Percentiles rank a stretch among this genome's conserved stretches.
Conservation (phyloP, 2,113 vertebrate species). For the Gymnorhina tibicen region DNA sequence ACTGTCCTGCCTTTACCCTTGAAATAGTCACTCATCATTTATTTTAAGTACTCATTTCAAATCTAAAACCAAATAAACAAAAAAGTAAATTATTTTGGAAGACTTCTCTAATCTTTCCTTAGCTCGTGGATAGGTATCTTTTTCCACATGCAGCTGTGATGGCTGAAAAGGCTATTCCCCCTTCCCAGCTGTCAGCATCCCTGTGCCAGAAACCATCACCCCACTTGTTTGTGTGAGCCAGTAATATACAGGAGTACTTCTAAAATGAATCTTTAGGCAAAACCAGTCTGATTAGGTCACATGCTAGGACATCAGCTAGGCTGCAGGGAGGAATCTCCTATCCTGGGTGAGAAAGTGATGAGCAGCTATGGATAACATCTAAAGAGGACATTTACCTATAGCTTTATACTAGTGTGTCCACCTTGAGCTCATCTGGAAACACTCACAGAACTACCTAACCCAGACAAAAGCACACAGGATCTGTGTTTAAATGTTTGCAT, state of each 20-base stretch:
- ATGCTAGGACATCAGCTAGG: background rate
- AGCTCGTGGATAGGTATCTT: background rate
- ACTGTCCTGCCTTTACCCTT: background rate
- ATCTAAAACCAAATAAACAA: background rate
- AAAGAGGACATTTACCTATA: background rate
- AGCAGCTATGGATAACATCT: background rate
- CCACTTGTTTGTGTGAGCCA: background rate
- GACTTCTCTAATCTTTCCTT: background rate
- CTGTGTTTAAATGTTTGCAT: background rate
- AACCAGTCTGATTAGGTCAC: background rate
- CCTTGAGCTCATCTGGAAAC: background rate
- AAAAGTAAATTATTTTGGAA: background rate
- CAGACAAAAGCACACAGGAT: background rate
- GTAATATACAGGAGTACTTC: background rate
- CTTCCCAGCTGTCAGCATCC: background rate
- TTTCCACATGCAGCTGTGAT: background rate
- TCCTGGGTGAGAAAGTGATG: background rate
- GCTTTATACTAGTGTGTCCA: background rate
- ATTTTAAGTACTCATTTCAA: background rate
- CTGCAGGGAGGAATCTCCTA: background rate
- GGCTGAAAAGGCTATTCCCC: background rate
- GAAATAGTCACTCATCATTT: background rate
- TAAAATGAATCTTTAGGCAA: background rate
- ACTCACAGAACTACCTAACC: background rate
- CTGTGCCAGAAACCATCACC: background rate